Evolutionary conservation across 2,888 invertebrate genomes (phyloP).

Genomic region (Tryphoninae sp.): DNA sequence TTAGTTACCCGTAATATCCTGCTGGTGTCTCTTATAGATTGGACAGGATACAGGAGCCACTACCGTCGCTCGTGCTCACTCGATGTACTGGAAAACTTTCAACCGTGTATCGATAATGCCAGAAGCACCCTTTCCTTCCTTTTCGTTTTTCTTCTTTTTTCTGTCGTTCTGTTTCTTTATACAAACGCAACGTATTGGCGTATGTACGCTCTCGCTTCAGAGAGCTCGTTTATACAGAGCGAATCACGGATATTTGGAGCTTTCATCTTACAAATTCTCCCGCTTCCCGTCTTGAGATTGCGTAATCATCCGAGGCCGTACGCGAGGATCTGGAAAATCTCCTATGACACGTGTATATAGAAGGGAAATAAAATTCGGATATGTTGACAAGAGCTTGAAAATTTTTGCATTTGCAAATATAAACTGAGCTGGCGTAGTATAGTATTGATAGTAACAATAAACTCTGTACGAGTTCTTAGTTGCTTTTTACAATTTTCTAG

Average conservation of each 20-base stretch:
- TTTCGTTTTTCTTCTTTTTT: neutral
- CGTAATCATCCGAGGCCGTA: neutral
- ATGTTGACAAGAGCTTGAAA: conserved; percentile 1
- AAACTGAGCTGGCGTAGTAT: neutral
- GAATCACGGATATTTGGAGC: conserved; percentile 36
- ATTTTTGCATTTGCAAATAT: neutral
- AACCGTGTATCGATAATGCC: neutral
- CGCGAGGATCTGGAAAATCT: conserved; percentile 55
- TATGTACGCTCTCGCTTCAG: conserved; percentile 51
- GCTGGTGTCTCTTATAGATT: no score
- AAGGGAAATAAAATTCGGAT: conserved; percentile 41
- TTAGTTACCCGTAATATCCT: neutral
- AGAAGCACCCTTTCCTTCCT: neutral
- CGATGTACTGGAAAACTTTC: neutral
- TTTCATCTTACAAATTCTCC: conserved; percentile 49
- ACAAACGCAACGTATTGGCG: conserved; percentile 49
- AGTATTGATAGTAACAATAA: no score
- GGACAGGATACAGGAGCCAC: neutral
- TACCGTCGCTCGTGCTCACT: neutral
- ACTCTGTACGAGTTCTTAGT: no score
- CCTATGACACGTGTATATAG: conserved; percentile 43
- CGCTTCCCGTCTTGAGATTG: neutral
- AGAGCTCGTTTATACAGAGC: conserved; percentile 52
- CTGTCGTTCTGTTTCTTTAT: conserved; percentile 17
- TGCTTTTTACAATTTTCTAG: no score